Base-by-base conservation (phyloP, 37 sponge, comb jelly and placozoan species). In the Hexactinellida sp. region DNA sequence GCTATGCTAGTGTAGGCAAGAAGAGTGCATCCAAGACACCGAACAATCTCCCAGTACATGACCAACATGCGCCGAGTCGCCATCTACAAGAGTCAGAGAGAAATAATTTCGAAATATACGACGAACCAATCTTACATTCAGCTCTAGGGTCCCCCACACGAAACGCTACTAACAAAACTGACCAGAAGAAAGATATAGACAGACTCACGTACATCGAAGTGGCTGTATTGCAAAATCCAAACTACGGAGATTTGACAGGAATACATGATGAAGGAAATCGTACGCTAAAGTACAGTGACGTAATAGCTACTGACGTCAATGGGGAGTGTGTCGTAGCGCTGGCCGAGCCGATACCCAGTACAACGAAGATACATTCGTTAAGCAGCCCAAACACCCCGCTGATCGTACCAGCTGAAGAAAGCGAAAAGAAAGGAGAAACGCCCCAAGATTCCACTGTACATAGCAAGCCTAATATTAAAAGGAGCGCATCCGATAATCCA, bases 211-310 rank as follows among this genome's bases (percentile, higher is more conserved):
- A 63, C 76, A 63, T 63, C 76, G 28, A 63, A 32, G 76, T 63
- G 21, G 76, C 3, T 63, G 76, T 63, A 7, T 10, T 63, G 5
- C 76, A 63, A n/a, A 63, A 63, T 63, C 76, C 76, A 25, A 63
- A 63, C 30, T 63, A 63, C 34, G 76, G 76, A 63, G 76, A 63
- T 28, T 23, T 63, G 25, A 23, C 3, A 7, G 76, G 28, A 25
- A 63, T 63, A 63, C 76, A 63, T n/a, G 76, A 63, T 63, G 76
- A 63, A 25, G 76, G 76, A 5, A 63, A 63, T n/a, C 76, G 76
- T 63, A 63, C 76, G 34, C 21, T 63, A 25, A 63, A 63, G 76
- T 63, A 63, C 34, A 28, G 32, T 63, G 76, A 63, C 76, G 76
- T 63, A 7, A 63, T 63, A 23, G 76, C 76, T 23, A 63, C 76